A percentile compares a stretch with the other conserved stretches of the same genome.
phyloP scores from a whole-genome alignment of 1,140 invertebrate species.

The Araneus ventricosus region DNA sequence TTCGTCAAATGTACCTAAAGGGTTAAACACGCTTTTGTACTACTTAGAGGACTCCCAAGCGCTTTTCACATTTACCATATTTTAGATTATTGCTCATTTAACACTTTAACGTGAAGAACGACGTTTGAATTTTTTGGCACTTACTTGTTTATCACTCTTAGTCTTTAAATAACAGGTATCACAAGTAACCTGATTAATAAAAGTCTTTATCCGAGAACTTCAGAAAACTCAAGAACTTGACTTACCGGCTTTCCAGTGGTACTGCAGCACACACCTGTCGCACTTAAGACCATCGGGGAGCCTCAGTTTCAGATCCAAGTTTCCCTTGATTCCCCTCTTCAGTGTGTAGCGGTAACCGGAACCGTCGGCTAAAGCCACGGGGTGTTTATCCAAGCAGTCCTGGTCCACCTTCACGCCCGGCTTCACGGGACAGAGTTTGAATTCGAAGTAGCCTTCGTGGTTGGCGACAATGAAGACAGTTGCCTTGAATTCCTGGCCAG shows the following conservation, averaged over 20 bases:
- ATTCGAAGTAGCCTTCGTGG: constrained; percentile 83
- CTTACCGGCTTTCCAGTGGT: constrained; percentile 77
- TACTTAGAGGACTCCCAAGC: no score
- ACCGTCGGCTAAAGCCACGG: constrained; percentile 81
- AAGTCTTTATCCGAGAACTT: no score
- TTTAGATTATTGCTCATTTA: no score
- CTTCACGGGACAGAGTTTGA: constrained; percentile 82
- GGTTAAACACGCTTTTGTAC: no score
- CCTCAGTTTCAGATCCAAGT: constrained; percentile 41
- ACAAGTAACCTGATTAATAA: no score
- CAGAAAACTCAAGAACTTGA: not conserved
- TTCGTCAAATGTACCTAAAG: no score
- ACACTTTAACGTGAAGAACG: no score
- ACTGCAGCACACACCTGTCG: constrained; percentile 78
- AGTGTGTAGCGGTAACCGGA: constrained; percentile 77
- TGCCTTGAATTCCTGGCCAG: constrained; percentile 80
- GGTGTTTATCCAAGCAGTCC: constrained; percentile 83
- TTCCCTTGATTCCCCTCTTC: not conserved
- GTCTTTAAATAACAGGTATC: no score
- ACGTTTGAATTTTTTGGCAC: no score
- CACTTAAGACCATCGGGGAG: constrained; percentile 78
- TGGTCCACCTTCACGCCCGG: constrained; percentile 82
- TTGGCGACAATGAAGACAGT: constrained; percentile 82
- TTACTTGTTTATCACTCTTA: no score
- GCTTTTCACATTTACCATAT: no score